Percentiles rank a stretch among this genome's conserved stretches.
Conservation (phyloP, 2,888 invertebrate genomes). For the Agrotis segetum region DNA sequence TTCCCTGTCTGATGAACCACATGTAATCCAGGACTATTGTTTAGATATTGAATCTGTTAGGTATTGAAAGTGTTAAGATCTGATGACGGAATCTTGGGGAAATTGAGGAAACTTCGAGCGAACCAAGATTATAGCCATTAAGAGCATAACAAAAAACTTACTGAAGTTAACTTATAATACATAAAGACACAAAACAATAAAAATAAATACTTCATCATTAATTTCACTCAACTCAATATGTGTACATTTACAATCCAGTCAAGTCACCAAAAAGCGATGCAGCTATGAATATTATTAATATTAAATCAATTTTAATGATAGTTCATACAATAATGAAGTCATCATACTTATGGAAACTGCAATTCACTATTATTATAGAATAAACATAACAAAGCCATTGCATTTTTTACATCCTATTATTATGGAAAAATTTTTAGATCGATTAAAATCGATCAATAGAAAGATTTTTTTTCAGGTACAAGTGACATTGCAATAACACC, state of each 20-base stretch:
- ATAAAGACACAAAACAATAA: conserved; percentile 5
- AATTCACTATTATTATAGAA: conserved; percentile 12
- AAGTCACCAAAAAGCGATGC: not conserved
- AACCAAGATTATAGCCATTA: too few species aligned
- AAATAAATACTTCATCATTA: conserved; percentile 22
- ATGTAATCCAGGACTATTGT: too few species aligned
- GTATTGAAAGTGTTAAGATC: too few species aligned
- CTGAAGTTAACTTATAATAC: not conserved
- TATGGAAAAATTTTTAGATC: too few species aligned
- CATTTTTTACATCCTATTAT: conserved; percentile 20
- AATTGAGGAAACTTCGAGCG: too few species aligned
- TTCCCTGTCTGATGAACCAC: too few species aligned
- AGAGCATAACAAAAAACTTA: too few species aligned
- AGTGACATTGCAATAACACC: too few species aligned
- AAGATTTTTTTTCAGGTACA: not conserved
- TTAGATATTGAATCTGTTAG: too few species aligned
- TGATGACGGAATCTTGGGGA: too few species aligned
- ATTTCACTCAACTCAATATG: too few species aligned
- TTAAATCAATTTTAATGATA: conserved; percentile 21
- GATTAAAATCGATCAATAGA: conserved; percentile 7
- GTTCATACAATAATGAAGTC: conserved; percentile 2
- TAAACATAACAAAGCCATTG: conserved; percentile 16
- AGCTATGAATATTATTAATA: not conserved
- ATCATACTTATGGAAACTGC: conserved; percentile 30
- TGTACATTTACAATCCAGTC: too few species aligned